Evolutionary conservation across 2,797 vertebrate genomes (phyloP).

Genomic region (Myotis planiceps): DNA sequence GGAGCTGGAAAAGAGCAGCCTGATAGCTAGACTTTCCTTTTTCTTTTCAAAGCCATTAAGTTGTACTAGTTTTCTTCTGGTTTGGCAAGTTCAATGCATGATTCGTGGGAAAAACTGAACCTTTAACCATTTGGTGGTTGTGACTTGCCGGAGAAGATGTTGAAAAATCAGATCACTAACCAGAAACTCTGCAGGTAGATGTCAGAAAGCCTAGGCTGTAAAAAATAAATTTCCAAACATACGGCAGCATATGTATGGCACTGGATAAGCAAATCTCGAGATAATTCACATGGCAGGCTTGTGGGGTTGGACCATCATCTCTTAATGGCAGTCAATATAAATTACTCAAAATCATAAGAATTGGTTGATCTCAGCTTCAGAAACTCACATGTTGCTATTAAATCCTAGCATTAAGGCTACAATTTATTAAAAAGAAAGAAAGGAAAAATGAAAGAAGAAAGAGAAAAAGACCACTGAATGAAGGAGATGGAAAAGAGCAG

Average conservation of each 20-base stretch:
- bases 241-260: neutral
- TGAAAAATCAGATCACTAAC: slow-evolving; percentile 36
- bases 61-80: slow-evolving; percentile 34
- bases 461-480: neutral
- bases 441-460: neutral
- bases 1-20: neutral
- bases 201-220: neutral
- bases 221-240: neutral
- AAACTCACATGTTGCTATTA: neutral
- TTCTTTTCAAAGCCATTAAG: neutral
- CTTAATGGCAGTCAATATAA: neutral
- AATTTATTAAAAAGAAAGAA: neutral
- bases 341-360: neutral
- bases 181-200: neutral
- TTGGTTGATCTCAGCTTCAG: neutral
- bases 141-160: neutral
- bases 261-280: neutral
- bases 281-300: neutral
- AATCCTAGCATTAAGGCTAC: slow-evolving; percentile 12
- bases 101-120: neutral
- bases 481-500: no score
- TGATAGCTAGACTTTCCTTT: neutral
- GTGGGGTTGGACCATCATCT: neutral
- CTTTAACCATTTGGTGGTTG: neutral
- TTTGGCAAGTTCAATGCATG: neutral